Conservation (phyloP, 2,888 invertebrate genomes). For the Nebria salina region DNA sequence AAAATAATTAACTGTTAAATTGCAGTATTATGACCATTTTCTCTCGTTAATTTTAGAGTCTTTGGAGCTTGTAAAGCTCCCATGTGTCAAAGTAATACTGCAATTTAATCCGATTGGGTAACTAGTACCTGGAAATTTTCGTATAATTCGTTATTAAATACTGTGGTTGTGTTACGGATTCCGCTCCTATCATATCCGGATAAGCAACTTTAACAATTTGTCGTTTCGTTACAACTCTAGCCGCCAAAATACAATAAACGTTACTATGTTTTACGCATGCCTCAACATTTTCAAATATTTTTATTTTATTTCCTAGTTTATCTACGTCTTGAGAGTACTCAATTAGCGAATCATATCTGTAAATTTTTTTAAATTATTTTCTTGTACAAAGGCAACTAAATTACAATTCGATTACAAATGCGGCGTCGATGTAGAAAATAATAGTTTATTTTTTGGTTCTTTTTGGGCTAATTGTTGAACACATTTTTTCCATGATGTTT, state of each 20-base stretch:
- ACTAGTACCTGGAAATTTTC: constrained; percentile 62
- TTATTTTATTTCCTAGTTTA: constrained; percentile 35
- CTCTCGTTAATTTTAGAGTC: background rate
- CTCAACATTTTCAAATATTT: constrained; percentile 48
- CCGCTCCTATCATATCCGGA: constrained; percentile 75
- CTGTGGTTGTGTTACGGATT: constrained; percentile 67
- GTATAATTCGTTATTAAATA: constrained; percentile 69
- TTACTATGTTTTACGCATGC: constrained; percentile 50
- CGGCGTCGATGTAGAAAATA: background rate
- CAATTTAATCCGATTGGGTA: constrained; percentile 15
- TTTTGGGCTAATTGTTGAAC: constrained; percentile 19
- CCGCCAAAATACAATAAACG: constrained; percentile 68
- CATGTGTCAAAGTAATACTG: too few species aligned
- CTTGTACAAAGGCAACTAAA: background rate
- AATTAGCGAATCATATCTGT: constrained; percentile 25
- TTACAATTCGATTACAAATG: constrained; percentile 13
- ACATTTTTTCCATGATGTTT: constrained; percentile 13
- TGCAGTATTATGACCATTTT: constrained; percentile 13
- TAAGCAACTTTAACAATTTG: constrained; percentile 80
- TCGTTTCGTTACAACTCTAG: constrained; percentile 70
- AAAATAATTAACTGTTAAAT: background rate
- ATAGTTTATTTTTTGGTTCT: constrained; percentile 16
- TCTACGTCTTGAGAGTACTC: constrained; percentile 9
- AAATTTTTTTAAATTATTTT: background rate
- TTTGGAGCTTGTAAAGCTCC: background rate